Conservation (phyloP, 2,888 invertebrate species). For the Andrena bicolor region DNA sequence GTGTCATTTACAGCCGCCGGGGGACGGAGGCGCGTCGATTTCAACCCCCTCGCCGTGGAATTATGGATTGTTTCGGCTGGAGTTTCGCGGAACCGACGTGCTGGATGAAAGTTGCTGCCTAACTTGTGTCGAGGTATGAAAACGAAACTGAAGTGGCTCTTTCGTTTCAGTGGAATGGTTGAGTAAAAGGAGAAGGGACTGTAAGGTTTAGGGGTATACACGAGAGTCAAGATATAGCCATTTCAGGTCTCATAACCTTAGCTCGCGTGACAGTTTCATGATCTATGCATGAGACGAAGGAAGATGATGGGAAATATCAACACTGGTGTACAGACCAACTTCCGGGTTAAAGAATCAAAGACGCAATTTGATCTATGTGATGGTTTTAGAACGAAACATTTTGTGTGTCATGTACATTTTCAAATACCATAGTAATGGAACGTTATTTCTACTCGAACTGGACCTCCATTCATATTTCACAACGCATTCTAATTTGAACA, state of each 20-base stretch:
- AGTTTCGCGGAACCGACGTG: conserved; percentile 4
- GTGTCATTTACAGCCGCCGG: conserved; percentile 35
- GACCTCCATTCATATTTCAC: too few relatives aligned
- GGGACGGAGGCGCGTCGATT: neutral
- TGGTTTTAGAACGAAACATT: too few relatives aligned
- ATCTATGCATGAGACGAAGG: conserved; percentile 48
- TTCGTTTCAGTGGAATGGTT: neutral
- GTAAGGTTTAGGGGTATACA: too few relatives aligned
- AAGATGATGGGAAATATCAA: conserved; percentile 30
- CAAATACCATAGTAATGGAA: neutral
- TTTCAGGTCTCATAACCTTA: conserved; percentile 53
- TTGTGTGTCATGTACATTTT: neutral
- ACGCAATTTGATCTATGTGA: too few relatives aligned
- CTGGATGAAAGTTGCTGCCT: neutral
- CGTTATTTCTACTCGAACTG: neutral
- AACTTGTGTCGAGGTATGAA: neutral
- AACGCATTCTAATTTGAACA: neutral
- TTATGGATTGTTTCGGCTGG: neutral
- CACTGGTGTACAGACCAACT: neutral
- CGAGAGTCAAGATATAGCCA: conserved; percentile 37
- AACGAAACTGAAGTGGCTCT: neutral
- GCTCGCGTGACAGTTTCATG: conserved; percentile 60
- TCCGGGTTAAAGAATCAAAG: conserved; percentile 6
- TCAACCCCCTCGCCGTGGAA: neutral
- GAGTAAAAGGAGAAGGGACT: neutral